Base-by-base conservation (phyloP, 1,140 invertebrate genomes). In the Bombus picipes region DNA sequence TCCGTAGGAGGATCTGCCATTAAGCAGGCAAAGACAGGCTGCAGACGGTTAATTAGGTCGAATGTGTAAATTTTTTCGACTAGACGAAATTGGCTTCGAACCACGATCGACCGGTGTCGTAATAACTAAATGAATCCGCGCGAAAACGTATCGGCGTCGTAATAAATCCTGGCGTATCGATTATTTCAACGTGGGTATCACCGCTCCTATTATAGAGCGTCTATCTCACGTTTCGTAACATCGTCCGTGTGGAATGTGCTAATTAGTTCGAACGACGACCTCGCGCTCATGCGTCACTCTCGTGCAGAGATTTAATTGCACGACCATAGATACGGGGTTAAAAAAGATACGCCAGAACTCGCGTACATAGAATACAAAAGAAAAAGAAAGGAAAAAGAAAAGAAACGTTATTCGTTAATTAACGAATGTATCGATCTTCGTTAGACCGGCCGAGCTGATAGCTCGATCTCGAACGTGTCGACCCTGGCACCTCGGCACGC, bases 401-500 rank as follows among this genome's bases (percentile, higher is more conserved):
- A n/a, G 62, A 71, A 75, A 53, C n/a, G 41, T 66, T 74, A 59
- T 66, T 83, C 57, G 85, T 83, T 87, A 87, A 87, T 87, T 87
- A 87, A 83, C 81, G 74, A 83, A 80, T 71, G 83, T 80, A 65
- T 84, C 85, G 84, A 85, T 86, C 76, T 66, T 70, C 78, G 87
- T 85, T 88, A 76, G 83, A 39, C 47, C 74, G 15, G 73, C 41
- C 18, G 47, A 25, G 59, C 39, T 78, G 72, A 65, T 83, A 41
- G 73, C 41, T 86, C 73, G 81, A 73, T 65, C 73, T 79, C 75
- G 70, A 79, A 72, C 88, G 75, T 76, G 74, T 85, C 89, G 89
- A 90, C 89, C 86, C 80, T 90, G 86, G 88, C 88, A 88, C 88
- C 87, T 85, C 66, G 3, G 72, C 88, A 87, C 87, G 88, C 82